phyloP scores from a whole-genome alignment of 2,888 invertebrate genomes.

The Phaedon cochleariae region DNA sequence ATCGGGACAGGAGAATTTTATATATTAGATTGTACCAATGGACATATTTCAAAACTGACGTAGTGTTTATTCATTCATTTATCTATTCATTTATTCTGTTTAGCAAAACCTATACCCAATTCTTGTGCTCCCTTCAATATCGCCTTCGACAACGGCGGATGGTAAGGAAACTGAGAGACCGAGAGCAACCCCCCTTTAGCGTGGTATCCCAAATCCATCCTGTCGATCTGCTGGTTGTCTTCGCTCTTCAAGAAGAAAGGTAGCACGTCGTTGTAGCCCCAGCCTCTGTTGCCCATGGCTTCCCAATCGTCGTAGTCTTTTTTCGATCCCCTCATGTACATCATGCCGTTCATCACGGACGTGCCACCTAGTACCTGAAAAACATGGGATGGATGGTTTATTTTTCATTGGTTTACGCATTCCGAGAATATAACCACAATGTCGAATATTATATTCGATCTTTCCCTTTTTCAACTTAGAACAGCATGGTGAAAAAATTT shows the following conservation, averaged over 20 bases:
- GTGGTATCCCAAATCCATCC: slow-evolving; percentile 81
- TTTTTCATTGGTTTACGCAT: not conserved
- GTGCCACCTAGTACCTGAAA: slow-evolving; percentile 87
- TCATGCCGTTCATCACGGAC: slow-evolving; percentile 95
- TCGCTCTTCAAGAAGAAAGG: slow-evolving; percentile 91
- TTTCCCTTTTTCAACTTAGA: too few relatives aligned
- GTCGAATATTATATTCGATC: too few relatives aligned
- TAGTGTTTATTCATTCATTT: too few relatives aligned
- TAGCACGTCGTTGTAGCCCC: slow-evolving; percentile 88
- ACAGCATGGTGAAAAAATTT: too few relatives aligned
- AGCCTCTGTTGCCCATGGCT: slow-evolving; percentile 83
- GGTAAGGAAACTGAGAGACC: slow-evolving; percentile 84
- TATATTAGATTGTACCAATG: too few relatives aligned
- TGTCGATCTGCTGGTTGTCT: slow-evolving; percentile 75
- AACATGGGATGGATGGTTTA: not conserved
- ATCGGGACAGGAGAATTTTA: too few relatives aligned
- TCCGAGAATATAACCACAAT: too few relatives aligned
- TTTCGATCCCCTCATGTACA: slow-evolving; percentile 89
- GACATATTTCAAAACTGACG: too few relatives aligned
- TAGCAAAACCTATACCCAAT: too few relatives aligned
- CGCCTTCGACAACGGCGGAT: slow-evolving; percentile 82
- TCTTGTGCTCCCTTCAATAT: slow-evolving; percentile 82
- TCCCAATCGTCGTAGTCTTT: slow-evolving; percentile 92
- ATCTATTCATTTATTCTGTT: too few relatives aligned
- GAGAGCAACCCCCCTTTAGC: slow-evolving; percentile 80